Conservation (phyloP, 2,113 vertebrate species). For the Zingel zingel region DNA sequence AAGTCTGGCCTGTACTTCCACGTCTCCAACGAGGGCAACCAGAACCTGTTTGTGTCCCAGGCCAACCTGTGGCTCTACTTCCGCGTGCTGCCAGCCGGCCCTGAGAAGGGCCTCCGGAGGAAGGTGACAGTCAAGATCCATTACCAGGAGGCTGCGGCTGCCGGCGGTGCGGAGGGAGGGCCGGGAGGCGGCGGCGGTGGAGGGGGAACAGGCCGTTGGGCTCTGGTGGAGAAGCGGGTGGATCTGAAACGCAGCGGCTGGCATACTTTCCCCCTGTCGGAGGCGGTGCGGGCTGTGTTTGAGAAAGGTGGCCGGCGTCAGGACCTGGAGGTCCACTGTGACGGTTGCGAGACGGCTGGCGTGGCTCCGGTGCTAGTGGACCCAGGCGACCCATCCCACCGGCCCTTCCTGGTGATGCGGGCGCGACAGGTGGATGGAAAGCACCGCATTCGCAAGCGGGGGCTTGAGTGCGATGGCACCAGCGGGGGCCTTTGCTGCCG, state of each 20-base stretch:
- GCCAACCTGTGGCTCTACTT: constrained; percentile 98
- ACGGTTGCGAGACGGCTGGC: constrained; percentile 90
- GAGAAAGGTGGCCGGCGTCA: constrained; percentile 91
- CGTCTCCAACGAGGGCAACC: constrained; percentile 97
- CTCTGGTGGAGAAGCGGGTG: constrained; percentile 94
- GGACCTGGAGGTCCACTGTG: constrained; percentile 95
- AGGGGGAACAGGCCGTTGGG: constrained; percentile 85
- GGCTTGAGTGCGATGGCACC: constrained; percentile 96
- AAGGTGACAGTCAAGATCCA: constrained; percentile 95
- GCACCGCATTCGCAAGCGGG: constrained; percentile 97
- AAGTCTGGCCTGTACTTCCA: constrained; percentile 93
- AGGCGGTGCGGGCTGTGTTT: constrained; percentile 91
- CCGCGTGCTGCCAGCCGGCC: constrained; percentile 90
- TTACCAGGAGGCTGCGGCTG: constrained; percentile 88
- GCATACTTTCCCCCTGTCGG: constrained; percentile 97
- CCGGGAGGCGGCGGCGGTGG: constrained; percentile 39
- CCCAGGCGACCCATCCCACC: constrained; percentile 91
- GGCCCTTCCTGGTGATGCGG: constrained; percentile 96
- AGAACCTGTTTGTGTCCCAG: constrained; percentile 96
- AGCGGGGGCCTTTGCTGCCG: constrained; percentile 96
- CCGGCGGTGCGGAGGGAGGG: constrained; percentile 50
- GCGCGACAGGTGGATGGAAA: constrained; percentile 91
- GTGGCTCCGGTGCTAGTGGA: constrained; percentile 93
- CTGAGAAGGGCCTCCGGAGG: constrained; percentile 92
- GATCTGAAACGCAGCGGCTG: constrained; percentile 97